These are phyloP conservation scores for Pseudochirops cupreus DNA, from an alignment of 2,797 vertebrate genomes.

Conservation along the genomic window DNA sequence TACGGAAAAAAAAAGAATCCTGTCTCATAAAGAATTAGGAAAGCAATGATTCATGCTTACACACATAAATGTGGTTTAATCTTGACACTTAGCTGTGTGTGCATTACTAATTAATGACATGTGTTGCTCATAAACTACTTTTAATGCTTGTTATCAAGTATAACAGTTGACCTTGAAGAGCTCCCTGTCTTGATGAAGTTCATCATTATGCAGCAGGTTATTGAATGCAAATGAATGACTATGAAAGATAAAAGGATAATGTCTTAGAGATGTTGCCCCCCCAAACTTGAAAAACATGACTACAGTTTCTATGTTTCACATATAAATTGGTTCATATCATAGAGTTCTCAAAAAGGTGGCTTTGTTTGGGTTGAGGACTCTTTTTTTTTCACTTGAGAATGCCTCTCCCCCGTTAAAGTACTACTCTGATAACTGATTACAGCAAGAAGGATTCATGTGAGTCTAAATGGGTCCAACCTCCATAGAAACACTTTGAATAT, in stretches of 20 bases:
- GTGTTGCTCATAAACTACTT: constrained; percentile 76
- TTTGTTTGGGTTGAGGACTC: constrained; percentile 34
- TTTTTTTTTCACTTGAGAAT: constrained; percentile 60
- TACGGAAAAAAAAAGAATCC: constrained; percentile 63
- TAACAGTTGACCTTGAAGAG: constrained; percentile 78
- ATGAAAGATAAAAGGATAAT: constrained; percentile 57
- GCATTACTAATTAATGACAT: constrained; percentile 81
- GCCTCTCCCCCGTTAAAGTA: background rate
- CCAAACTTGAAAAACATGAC: constrained; percentile 71
- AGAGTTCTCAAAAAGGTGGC: constrained; percentile 52
- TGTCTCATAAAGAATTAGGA: constrained; percentile 76
- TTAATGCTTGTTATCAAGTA: constrained; percentile 74
- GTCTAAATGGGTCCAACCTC: background rate
- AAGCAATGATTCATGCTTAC: constrained; percentile 73
- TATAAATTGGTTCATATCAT: constrained; percentile 62
- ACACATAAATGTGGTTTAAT: constrained; percentile 75
- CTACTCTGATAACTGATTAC: background rate
- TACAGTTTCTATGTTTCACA: background rate
- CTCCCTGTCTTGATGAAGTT: constrained; percentile 67
- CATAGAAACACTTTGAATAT: background rate
- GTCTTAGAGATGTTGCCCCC: constrained; percentile 71
- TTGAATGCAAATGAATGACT: constrained; percentile 72
- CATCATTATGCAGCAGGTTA: constrained; percentile 58
- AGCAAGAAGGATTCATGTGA: background rate
- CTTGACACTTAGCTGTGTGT: constrained; percentile 64